These are phyloP conservation scores for Cyclargus thomasi DNA, from an alignment of 1,140 invertebrate genomes.

Conservation along the genomic window DNA sequence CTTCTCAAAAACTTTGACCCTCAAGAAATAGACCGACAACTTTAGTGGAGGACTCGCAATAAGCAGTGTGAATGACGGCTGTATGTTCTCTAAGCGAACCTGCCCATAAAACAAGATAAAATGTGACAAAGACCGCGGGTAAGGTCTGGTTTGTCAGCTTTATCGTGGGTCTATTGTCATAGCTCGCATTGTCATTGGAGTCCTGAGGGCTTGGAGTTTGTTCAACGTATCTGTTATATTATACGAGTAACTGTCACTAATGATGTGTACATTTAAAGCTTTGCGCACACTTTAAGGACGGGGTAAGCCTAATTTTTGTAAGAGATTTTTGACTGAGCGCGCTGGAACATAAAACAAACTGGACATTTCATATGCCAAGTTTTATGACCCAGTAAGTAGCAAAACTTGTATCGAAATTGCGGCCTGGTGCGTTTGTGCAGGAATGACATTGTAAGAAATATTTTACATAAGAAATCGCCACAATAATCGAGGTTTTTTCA, in stretches of 20 bases:
- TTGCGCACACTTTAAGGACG: no score
- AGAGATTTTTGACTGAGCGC: no score
- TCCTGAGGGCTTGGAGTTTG: neutral
- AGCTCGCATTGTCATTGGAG: slow-evolving; percentile 16
- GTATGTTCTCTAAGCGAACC: slow-evolving; percentile 19
- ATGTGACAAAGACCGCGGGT: slow-evolving; percentile 23
- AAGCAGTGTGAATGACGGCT: neutral
- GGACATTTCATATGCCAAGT: no score
- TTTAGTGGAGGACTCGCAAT: neutral
- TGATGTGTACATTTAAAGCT: neutral
- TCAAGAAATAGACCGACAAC: neutral
- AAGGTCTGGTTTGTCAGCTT: slow-evolving; percentile 22
- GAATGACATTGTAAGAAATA: no score
- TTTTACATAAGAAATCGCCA: no score
- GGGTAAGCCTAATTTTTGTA: no score
- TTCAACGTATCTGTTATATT: neutral
- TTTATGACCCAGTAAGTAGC: no score
- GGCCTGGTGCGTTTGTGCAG: no score
- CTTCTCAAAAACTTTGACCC: no score
- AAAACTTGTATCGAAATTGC: no score
- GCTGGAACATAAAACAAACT: no score
- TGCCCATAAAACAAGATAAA: slow-evolving; percentile 17
- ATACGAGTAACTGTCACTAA: neutral
- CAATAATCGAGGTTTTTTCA: no score
- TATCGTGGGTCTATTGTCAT: slow-evolving; percentile 19